Base-by-base conservation (phyloP, 2,797 vertebrate genomes). In the Cephalopachus bancanus region DNA sequence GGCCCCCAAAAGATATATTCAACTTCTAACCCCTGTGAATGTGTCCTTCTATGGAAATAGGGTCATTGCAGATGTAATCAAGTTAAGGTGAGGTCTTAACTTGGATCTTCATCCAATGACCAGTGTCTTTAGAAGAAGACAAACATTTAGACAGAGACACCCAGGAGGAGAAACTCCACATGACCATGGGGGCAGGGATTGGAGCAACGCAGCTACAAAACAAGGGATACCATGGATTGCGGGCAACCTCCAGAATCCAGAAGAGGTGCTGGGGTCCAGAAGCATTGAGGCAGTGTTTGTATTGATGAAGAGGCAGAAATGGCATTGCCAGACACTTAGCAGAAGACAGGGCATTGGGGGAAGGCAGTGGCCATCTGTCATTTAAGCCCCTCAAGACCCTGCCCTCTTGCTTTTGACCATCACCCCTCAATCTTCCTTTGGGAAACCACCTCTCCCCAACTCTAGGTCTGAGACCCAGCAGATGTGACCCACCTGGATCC, bases 131-230 rank as follows among this genome's bases (percentile, higher is more conserved):
- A 24, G 10, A 44, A n/a, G 19, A 93, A 65, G 91, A 37, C 33
- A 53, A 55, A n/a, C 28, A 22, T 86, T 10, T 93, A 44, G 14
- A 30, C 17, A 53, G 57, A 75, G 16, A 44, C 33, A 30, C 20
- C 12, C 11, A 49, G 19, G 30, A 4, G 69, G 44, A 49, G 37
- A 19, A 10, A 10, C n/a, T 44, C 19, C 75, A 2, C 3, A 64
- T 64, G 49, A 37, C 22, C 28, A 5, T 8, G 5, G 85, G 57
- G 57, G n/a, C 10, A 3, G 14, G 76, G 14, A 16, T 1, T 2
- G 44, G 20, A 55, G 26, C 5, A 9, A 17, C 0, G 0, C n/a
- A 26, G 24, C 2, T 22, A 10, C 8, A 7, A 24, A 51, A n/a
- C 9, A 12, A 76, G 12, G 84, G 67, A 26, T 26, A 15, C 24